Evolutionary conservation across 2,797 vertebrate genomes (phyloP), one percentile per base, ranked within the genome.

Genomic region (Sciaenops ocellatus): DNA sequence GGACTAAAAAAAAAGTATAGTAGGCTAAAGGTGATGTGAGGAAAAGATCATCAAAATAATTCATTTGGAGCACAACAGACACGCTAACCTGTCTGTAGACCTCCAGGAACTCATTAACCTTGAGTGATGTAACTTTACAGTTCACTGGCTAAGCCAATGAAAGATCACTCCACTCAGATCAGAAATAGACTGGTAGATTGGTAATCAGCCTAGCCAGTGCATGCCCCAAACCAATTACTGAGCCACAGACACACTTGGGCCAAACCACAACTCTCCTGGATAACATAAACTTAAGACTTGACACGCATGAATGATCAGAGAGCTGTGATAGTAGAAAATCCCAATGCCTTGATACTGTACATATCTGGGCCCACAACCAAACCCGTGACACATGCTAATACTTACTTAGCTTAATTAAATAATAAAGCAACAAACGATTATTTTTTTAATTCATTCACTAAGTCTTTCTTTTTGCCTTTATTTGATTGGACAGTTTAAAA

Each of bases 151-250:
- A 88, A 90, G 85, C 85, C 88, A 90, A 81, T 83, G 73, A 91
- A 73, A 90, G 86, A 93, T 90, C 83, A 77, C 82, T 88, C 60
- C 67, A 51, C 71, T 54, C 73, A 83, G 84, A 82, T 91, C 88
- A 89, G 79, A 92, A 94, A 94, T 93, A 93, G 91, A 90, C 30
- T n/a, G n/a, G n/a, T n/a, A 18, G 60, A 89, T 85, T 84, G 78
- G 62, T 94, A 93, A 94, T 92, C 88, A 85, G 88, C 89, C 93
- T 93, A 92, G 51, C 78, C 24, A 50, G 76, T 30, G 42, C 76
- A 61, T 41, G 67, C 26, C 69, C 76, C 82, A 57, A 65, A 87
- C 61, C 56, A 56, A 60, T 62, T 47, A 56, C 68, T 91, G 85
- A 87, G 80, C 76, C 77, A 92, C 83, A 90, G 91, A 89, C 90